A percentile compares a stretch with the other conserved stretches of the same genome.
These are phyloP conservation scores for Calypte anna DNA, from an alignment of 2,113 vertebrate genomes.

Conservation along the genomic window DNA sequence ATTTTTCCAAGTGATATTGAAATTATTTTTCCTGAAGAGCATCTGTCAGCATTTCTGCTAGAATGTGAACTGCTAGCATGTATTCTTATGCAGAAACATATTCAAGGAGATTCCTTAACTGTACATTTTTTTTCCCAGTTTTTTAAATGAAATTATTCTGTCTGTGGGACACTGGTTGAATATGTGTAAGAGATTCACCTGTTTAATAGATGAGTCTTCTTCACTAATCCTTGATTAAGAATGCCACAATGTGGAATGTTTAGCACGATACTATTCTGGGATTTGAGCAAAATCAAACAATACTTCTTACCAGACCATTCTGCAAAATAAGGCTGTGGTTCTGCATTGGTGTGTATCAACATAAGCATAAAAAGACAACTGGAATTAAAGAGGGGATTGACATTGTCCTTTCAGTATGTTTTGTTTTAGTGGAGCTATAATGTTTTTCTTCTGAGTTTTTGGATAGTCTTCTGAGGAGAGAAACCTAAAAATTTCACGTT, in stretches of 20 bases:
- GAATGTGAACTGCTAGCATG: slow-evolving; percentile 20
- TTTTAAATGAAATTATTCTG: not conserved
- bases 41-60: slow-evolving; percentile 14
- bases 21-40: slow-evolving; percentile 17
- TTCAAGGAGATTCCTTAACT: not conserved
- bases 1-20: slow-evolving; percentile 23
- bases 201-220: not conserved
- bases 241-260: not conserved
- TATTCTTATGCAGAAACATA: not conserved
- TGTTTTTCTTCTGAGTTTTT: not conserved
- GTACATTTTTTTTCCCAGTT: not conserved
- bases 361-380: not conserved
- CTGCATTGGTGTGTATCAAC: not conserved
- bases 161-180: not conserved
- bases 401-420: not conserved
- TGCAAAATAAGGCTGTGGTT: not conserved
- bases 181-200: not conserved
- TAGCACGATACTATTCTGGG: not conserved
- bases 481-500: accelerated
- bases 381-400: not conserved
- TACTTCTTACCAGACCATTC: not conserved
- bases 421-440: not conserved
- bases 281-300: not conserved
- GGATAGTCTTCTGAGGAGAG: not conserved
- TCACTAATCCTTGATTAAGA: not conserved